Evolutionary conservation across 2,797 vertebrate species (phyloP).

Genomic region (Notamacropus eugenii): DNA sequence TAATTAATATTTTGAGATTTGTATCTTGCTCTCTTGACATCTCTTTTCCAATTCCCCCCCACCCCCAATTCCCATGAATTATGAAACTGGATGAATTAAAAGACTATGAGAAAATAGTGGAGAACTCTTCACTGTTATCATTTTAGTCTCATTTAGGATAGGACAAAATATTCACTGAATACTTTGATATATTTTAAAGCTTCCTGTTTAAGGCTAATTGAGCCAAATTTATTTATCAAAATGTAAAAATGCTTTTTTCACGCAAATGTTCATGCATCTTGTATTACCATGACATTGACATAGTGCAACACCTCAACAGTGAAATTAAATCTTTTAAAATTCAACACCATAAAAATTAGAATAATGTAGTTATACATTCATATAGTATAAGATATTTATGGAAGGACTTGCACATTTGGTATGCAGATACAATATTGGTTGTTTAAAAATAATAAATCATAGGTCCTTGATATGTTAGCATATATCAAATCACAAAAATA

Average conservation of each 20-base stretch:
- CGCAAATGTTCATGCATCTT: slow-evolving; percentile 40
- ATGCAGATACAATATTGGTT: neutral
- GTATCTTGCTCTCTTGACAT: neutral
- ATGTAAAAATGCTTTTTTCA: slow-evolving; percentile 12
- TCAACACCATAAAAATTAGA: slow-evolving; percentile 47
- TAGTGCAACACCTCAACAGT: slow-evolving; percentile 9
- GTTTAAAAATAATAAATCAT: neutral
- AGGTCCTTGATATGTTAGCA: neutral
- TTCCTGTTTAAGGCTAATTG: slow-evolving; percentile 27
- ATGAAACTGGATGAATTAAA: slow-evolving; percentile 33
- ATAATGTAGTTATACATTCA: slow-evolving; percentile 17
- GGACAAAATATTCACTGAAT: slow-evolving; percentile 44
- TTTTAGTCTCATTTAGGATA: slow-evolving; percentile 31
- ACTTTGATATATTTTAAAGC: slow-evolving; percentile 20
- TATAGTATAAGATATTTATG: slow-evolving; percentile 35
- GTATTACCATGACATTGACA: slow-evolving; percentile 30
- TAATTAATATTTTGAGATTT: slow-evolving; percentile 30
- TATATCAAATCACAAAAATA: neutral
- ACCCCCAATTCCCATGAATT: neutral
- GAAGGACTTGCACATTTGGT: neutral
- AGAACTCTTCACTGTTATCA: slow-evolving; percentile 41
- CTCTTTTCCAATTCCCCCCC: neutral
- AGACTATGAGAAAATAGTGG: slow-evolving; percentile 36
- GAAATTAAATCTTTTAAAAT: slow-evolving; percentile 53
- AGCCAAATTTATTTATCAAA: slow-evolving; percentile 42